A percentile compares a stretch with the other conserved stretches of the same genome.
Conservation (phyloP, 2,113 vertebrate genomes). For the Panthera uncia region DNA sequence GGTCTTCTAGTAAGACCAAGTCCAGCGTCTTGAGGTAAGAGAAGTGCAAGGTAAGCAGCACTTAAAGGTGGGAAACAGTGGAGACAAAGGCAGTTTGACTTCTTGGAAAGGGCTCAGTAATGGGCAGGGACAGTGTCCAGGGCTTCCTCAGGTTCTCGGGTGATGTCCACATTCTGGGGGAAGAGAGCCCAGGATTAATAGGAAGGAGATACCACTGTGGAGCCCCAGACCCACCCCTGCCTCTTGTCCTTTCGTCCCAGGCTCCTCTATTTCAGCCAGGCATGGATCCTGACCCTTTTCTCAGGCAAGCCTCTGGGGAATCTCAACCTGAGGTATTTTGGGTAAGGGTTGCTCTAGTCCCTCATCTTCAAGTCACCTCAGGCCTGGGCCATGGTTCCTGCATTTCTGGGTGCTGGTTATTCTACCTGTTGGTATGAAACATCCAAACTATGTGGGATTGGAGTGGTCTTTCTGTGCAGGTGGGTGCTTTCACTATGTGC, state of each 20-base stretch:
- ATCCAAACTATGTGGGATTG: background rate
- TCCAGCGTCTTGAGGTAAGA: constrained; percentile 34
- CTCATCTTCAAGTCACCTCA: background rate
- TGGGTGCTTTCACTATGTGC: background rate
- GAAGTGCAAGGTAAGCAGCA: constrained; percentile 18
- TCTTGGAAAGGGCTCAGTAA: background rate
- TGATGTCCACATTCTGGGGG: constrained; percentile 83
- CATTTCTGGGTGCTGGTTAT: background rate
- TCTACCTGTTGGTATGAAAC: background rate
- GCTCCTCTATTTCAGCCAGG: background rate
- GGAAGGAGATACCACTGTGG: background rate
- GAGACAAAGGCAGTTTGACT: background rate
- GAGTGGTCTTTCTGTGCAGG: background rate
- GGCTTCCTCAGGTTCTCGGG: constrained; percentile 82
- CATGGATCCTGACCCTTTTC: background rate
- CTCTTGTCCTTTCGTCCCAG: background rate
- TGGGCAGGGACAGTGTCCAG: constrained; percentile 71
- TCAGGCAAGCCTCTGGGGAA: background rate
- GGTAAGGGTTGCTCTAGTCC: background rate
- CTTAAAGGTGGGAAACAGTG: background rate
- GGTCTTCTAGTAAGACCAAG: background rate
- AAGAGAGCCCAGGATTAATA: background rate
- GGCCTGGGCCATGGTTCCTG: background rate
- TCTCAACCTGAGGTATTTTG: background rate
- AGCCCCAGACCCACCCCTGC: background rate